phyloP scores from a whole-genome alignment of 2,888 invertebrate genomes.

The Teleogryllus oceanicus region DNA sequence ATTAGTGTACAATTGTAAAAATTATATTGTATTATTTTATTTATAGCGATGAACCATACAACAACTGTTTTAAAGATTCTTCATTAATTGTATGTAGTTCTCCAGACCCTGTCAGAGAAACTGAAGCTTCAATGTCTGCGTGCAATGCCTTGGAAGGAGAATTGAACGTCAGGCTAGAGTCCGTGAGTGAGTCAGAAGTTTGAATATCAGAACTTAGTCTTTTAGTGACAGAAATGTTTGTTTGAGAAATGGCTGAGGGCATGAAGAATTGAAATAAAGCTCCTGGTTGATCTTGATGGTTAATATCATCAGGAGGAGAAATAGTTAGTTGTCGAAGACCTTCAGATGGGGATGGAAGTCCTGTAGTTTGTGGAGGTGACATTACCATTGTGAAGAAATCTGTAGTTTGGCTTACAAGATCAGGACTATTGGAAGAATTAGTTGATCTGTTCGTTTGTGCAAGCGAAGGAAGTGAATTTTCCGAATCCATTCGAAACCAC shows the following conservation, averaged over 20 bases:
- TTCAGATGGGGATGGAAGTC: slow-evolving; percentile 62
- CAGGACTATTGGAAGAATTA: slow-evolving; percentile 35
- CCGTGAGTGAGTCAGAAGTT: neutral
- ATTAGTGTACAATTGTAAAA: neutral
- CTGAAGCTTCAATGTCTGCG: too few relatives aligned
- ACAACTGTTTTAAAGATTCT: slow-evolving; percentile 51
- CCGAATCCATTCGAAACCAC: neutral
- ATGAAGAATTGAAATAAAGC: slow-evolving; percentile 27
- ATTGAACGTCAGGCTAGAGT: too few relatives aligned
- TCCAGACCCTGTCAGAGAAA: slow-evolving; percentile 31
- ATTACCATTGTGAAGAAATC: slow-evolving; percentile 51
- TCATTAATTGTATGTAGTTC: slow-evolving; percentile 51
- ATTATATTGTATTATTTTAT: neutral
- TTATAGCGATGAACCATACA: slow-evolving; percentile 44
- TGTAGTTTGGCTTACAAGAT: slow-evolving; percentile 41
- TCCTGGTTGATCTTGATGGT: neutral
- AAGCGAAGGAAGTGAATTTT: neutral
- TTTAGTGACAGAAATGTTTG: slow-evolving; percentile 38
- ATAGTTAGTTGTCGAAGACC: slow-evolving; percentile 62
- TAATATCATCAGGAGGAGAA: slow-evolving; percentile 47
- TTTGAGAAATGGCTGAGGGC: slow-evolving; percentile 38
- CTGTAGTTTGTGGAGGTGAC: slow-evolving; percentile 51
- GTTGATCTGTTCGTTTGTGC: slow-evolving; percentile 25
- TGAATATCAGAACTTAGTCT: neutral
- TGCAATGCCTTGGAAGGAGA: too few relatives aligned